Percentiles rank a stretch among this genome's conserved stretches.
Evolutionary conservation across 2,888 invertebrate species (phyloP).

Genomic region (Eledona agricola): DNA sequence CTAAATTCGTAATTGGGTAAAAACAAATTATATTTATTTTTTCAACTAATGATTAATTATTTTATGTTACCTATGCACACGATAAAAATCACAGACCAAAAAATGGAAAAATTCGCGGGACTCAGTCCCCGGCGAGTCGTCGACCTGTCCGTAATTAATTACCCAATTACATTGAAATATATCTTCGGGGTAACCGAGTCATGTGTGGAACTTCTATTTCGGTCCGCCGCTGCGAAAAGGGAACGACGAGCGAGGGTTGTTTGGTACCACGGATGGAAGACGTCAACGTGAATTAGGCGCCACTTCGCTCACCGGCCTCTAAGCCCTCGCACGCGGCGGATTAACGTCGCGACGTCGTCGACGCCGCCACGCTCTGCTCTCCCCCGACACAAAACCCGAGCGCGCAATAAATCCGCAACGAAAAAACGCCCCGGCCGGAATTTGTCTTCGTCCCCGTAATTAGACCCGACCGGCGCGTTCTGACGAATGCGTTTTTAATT

Average conservation of each 20-base stretch:
- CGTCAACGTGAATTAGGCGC: conserved; percentile 67
- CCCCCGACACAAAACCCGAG: conserved; percentile 55
- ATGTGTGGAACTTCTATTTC: conserved; percentile 32
- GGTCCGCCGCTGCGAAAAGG: conserved; percentile 5
- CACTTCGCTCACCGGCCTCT: conserved; percentile 64
- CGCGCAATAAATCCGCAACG: conserved; percentile 50
- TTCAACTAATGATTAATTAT: too few relatives aligned
- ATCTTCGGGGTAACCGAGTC: conserved; percentile 27
- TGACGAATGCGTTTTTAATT: conserved; percentile 56
- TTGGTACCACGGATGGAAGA: conserved; percentile 61
- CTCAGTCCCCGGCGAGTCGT: conserved; percentile 27
- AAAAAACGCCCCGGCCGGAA: conserved; percentile 13
- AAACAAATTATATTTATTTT: too few relatives aligned
- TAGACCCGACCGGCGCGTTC: conserved; percentile 32
- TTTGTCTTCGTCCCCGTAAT: conserved; percentile 24
- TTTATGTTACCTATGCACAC: too few relatives aligned
- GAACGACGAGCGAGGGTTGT: conserved; percentile 36
- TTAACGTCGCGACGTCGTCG: conserved; percentile 43
- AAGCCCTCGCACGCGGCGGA: conserved; percentile 50
- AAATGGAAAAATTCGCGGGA: conserved; percentile 17
- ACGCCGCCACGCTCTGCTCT: conserved; percentile 64
- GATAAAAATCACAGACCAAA: neutral
- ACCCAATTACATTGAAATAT: conserved; percentile 37
- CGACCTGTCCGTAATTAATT: conserved; percentile 36
- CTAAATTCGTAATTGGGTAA: too few relatives aligned